phyloP scores from a whole-genome alignment of 1,140 invertebrate genomes.

The Musca vetustissima region DNA sequence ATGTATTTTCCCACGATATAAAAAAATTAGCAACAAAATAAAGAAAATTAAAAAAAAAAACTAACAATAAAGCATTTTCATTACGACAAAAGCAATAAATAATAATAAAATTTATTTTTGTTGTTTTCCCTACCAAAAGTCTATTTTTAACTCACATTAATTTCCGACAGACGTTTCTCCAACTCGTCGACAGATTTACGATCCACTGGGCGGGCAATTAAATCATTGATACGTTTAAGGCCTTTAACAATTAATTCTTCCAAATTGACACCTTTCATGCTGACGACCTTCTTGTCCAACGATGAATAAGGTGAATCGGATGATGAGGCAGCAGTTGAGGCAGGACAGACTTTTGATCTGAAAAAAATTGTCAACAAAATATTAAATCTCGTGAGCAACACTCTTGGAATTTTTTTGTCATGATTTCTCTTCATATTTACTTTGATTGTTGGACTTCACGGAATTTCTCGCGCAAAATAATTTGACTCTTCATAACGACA shows the following conservation, averaged over 20 bases:
- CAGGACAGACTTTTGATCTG: conserved; percentile 39
- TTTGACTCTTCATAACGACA: conserved; percentile 49
- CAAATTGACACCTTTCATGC: conserved; percentile 39
- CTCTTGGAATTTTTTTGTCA: too few relatives aligned
- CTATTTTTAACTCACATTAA: conserved; percentile 45
- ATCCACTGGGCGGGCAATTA: conserved; percentile 52
- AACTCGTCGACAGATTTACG: conserved; percentile 45
- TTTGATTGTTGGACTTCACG: conserved; percentile 52
- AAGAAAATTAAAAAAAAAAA: too few relatives aligned
- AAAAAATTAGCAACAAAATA: too few relatives aligned
- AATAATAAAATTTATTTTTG: too few relatives aligned
- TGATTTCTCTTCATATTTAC: conserved; percentile 31
- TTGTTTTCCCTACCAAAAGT: too few relatives aligned
- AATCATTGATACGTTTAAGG: conserved; percentile 49
- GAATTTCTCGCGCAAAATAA: conserved; percentile 51
- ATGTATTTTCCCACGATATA: too few relatives aligned
- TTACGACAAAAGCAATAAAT: too few relatives aligned
- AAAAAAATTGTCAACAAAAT: not conserved
- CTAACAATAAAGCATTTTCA: too few relatives aligned
- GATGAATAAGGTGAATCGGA: conserved; percentile 32
- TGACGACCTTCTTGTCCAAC: conserved; percentile 32
- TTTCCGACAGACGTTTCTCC: conserved; percentile 49
- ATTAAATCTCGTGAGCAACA: not conserved
- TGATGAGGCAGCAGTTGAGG: not conserved
- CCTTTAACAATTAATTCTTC: conserved; percentile 52